phyloP scores from a whole-genome alignment of 1,140 invertebrate species.

The Pseudomyrmex pallidus region DNA sequence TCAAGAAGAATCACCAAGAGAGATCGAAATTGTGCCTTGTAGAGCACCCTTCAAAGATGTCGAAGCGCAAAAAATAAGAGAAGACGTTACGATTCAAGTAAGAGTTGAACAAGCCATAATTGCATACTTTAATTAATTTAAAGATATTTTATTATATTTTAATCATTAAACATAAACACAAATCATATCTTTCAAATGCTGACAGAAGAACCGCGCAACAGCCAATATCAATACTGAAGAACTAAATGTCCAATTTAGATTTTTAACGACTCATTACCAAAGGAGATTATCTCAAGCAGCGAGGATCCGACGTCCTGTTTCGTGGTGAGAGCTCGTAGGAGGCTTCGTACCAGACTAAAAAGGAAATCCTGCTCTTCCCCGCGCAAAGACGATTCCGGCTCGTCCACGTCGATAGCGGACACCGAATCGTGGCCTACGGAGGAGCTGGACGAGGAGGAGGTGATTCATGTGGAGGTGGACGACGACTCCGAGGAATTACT shows the following conservation, averaged over 20 bases:
- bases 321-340: conserved; percentile 69
- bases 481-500: conserved; percentile 64
- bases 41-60: conserved; percentile 77
- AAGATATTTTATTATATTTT: not conserved
- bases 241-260: conserved; percentile 68
- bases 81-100: conserved; percentile 83
- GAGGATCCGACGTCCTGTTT: conserved; percentile 71
- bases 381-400: conserved; percentile 41
- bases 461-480: conserved; percentile 73
- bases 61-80: conserved; percentile 80
- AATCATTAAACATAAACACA: not conserved
- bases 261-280: conserved; percentile 73
- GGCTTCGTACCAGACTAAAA: conserved; percentile 52
- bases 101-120: not conserved
- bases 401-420: conserved; percentile 71
- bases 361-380: conserved; percentile 35
- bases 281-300: conserved; percentile 61
- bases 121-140: conserved; percentile 4
- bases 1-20: conserved; percentile 69
- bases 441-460: conserved; percentile 72
- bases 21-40: conserved; percentile 31
- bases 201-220: not conserved
- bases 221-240: not conserved
- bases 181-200: not conserved
- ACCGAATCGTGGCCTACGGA: conserved; percentile 75